Conservation (phyloP, 2,888 invertebrate genomes). For the Lepidochitona cinerea region DNA sequence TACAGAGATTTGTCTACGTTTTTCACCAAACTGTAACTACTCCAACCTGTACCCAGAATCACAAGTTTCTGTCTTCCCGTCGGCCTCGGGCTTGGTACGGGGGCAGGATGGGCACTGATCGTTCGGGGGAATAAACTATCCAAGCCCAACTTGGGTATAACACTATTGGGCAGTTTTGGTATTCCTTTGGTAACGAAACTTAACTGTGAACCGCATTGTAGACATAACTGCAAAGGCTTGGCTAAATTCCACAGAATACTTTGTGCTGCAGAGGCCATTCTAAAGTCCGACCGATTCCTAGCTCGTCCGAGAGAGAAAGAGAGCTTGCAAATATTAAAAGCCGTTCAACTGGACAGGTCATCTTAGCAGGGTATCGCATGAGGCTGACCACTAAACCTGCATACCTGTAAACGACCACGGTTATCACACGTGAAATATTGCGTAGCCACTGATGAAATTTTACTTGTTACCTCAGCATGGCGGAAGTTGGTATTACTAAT, state of each 20-base stretch:
- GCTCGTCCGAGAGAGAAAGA: no score
- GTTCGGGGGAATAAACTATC: background rate
- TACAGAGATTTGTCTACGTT: constrained; percentile 64
- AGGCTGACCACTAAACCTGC: background rate
- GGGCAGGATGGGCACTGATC: background rate
- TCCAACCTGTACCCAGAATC: constrained; percentile 71
- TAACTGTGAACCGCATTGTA: background rate
- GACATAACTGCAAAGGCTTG: background rate
- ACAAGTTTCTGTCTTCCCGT: constrained; percentile 54
- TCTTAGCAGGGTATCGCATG: no score
- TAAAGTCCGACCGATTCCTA: no score
- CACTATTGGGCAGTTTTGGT: no score
- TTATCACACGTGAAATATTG: background rate
- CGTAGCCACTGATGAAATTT: background rate
- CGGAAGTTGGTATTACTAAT: background rate
- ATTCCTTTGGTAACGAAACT: background rate
- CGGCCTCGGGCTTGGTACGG: background rate
- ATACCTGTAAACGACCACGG: background rate
- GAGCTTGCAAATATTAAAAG: no score
- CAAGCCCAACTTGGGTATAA: background rate
- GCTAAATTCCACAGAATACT: background rate
- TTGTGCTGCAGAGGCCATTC: background rate
- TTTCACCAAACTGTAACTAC: constrained; percentile 69
- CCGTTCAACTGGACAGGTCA: no score
- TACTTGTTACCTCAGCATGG: background rate